phyloP scores from a whole-genome alignment of 2,113 vertebrate species.

The Rhegmatorhina hoffmannsi region DNA sequence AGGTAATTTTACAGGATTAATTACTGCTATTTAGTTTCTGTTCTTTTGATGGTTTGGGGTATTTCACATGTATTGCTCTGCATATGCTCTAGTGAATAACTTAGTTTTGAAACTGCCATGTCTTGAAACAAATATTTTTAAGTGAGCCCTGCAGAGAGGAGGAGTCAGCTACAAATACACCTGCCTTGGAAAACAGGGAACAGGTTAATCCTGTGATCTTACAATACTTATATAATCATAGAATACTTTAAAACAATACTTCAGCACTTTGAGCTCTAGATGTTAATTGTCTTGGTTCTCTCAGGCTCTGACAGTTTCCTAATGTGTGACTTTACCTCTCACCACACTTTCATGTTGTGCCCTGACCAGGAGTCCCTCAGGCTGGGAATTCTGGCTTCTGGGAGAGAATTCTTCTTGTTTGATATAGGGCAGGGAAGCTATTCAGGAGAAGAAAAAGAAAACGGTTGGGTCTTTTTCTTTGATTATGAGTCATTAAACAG shows the following conservation, averaged over 20 bases:
- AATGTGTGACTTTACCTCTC: constrained; percentile 76
- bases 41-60: not conserved
- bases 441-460: not conserved
- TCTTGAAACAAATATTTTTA: not conserved
- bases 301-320: not conserved
- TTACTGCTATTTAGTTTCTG: not conserved
- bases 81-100: not conserved
- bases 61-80: not conserved
- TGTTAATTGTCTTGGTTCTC: not conserved
- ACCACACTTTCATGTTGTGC: constrained; percentile 89
- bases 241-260: not conserved
- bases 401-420: constrained; percentile 92
- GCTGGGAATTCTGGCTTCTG: constrained; percentile 82
- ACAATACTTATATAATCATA: not conserved
- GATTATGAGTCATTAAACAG: not conserved
- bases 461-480: not conserved
- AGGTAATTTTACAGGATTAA: not conserved
- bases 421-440: constrained; percentile 81
- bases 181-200: not conserved
- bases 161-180: not conserved
- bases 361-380: constrained; percentile 85
- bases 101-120: not conserved
- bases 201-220: not conserved
- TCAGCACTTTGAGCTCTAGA: not conserved
- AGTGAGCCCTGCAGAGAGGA: not conserved